Evolutionary conservation across 2,888 invertebrate genomes (phyloP), one percentile per base, ranked within the genome.

Genomic region (Athrips mouffetella): DNA sequence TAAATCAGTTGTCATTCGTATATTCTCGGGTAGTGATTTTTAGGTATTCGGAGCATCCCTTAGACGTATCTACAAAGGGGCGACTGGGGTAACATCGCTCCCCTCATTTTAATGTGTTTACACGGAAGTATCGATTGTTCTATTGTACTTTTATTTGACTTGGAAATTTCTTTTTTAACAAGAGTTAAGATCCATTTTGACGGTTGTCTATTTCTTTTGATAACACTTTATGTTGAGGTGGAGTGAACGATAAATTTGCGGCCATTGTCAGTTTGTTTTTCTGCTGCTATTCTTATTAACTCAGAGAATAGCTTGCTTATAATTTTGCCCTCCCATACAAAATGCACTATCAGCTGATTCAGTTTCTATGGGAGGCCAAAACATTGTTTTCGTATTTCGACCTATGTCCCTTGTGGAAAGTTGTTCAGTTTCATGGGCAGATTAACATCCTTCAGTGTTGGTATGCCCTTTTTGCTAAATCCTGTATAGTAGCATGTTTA

Each of bases 61-160:
- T 77, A 78, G 78, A 77, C 66, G 23, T 39, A 47, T 47, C 35
- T 29, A 20, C 31, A 21, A 29, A 47, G 47, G 47, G 47, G 47
- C 47, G 44, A 8, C 48, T n/a, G 21, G 37, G 37, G 37, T 37
- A 37, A 37, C 37, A 37, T 37, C 37, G 37, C 37, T 54, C 69
- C 73, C 81, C 81, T 80, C 80, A 73, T 77, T 68, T 78, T 86
- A 87, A 88, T 86, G 86, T 88, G 87, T 87, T 88, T 87, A 88
- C 87, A 86, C 80, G 80, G 74, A 75, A 80, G 80, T 87, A 87
- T 87, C 85, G 87, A 88, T 86, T 87, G 85, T 86, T 78, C 76
- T 70, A 80, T 80, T 83, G 80, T 80, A 76, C 72, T 80, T 82
- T 80, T 86, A 85, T 88, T 86, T 86, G 83, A 84, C 81, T 88